Base-by-base conservation (phyloP, 1,140 invertebrate genomes). In the Drosophila lini region DNA sequence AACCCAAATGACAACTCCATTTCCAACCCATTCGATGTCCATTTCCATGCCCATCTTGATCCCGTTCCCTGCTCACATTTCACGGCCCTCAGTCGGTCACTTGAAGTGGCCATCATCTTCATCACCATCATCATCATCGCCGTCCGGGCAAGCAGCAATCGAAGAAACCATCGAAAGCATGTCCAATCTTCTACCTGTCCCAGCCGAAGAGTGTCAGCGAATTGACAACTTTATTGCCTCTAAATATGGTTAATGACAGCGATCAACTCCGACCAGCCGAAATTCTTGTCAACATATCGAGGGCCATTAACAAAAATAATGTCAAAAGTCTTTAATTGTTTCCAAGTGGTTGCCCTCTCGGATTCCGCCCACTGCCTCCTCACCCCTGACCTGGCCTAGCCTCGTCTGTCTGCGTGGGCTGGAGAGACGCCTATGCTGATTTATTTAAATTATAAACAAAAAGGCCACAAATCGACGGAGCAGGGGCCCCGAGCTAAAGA, bases 241-340 rank as follows among this genome's bases (percentile, higher is more conserved):
- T 88, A 82, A 86, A 88, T 86, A 82, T 86, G 82, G 75, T 83
- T 86, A 86, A 86, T 86, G 82, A 80, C 83, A 67, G 42, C 78
- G 50, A 56, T 41, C 38, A 42, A 22, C 50, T 76, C 44, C 41
- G 45, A 57, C 16, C 62, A 53, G 31, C 45, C 45, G 36, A 68
- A 76, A 67, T 76, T 76, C 74, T 68, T 77, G 74, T 77, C 74
- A 77, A 50, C 64, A 62, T 73, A 80, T 62, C 59, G 58, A 76
- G 55, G 28, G 73, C 74, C 81, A 86, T 73, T 78, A 76, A 62
- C 83, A 71, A 68, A 85, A 85, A 77, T 85, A 82, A 88, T 85
- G 82, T 88, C 82, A 88, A 88, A 76, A 52, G 65, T 58, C 45
- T 88, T 82, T 85, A 88, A 85, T 85, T 84, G 83, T 82, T 82